Conservation (phyloP, 2,113 vertebrate species). For the Bettongia penicillata region DNA sequence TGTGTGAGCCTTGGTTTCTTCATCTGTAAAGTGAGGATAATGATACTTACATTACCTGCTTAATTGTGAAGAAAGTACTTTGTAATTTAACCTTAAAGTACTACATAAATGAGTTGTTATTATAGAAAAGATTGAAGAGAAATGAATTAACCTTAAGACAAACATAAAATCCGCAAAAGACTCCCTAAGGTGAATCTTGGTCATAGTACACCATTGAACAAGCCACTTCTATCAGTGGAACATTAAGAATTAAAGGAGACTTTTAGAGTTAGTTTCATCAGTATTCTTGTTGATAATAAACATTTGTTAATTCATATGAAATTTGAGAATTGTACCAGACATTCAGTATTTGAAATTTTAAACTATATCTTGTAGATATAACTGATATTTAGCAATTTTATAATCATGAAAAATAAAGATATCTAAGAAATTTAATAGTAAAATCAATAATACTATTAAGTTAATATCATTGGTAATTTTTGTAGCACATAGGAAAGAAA, state of each 20-base stretch:
- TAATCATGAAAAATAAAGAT: not conserved
- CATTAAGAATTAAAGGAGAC: not conserved
- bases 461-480: not conserved
- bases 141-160: not conserved
- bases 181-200: not conserved
- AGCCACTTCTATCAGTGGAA: not conserved
- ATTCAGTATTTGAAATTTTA: not conserved
- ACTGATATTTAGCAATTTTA: not conserved
- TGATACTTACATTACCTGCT: constrained; percentile 1
- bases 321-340: not conserved
- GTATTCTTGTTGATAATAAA: not conserved
- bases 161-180: not conserved
- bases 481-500: not conserved
- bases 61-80: not conserved
- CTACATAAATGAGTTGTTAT: not conserved
- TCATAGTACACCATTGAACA: not conserved
- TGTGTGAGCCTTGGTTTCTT: not conserved
- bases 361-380: accelerated
- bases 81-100: not conserved
- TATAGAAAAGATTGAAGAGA: not conserved
- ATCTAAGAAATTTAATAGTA: not conserved
- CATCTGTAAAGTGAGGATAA: not conserved
- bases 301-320: constrained; percentile 32
- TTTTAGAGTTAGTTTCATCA: not conserved
- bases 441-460: accelerated